These are phyloP conservation scores for Dichetophora obliterata DNA, from an alignment of 2,888 invertebrate species.

Conservation along the genomic window DNA sequence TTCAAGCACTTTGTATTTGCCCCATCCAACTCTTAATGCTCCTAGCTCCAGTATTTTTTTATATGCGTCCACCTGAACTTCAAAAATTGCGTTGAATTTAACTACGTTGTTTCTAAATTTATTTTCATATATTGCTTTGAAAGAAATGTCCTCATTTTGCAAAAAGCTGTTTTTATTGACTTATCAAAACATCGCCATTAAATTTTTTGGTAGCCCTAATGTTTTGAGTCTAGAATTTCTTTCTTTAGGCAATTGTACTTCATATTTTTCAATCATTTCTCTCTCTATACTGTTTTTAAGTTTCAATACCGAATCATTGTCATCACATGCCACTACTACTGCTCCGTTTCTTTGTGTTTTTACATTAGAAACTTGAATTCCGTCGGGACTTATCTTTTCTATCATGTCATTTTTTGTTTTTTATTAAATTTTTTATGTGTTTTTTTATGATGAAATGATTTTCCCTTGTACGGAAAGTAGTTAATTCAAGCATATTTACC, in stretches of 20 bases:
- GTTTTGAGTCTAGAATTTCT: slow-evolving; percentile 1
- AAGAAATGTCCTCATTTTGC: neutral
- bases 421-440: too few species aligned
- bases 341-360: slow-evolving; percentile 1
- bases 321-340: neutral
- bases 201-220: neutral
- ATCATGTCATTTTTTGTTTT: neutral
- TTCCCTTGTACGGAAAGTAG: too few species aligned
- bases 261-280: neutral
- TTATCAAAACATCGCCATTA: neutral
- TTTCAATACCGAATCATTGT: slow-evolving; percentile 10
- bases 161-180: slow-evolving; percentile 1
- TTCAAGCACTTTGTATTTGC: too few species aligned
- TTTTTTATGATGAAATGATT: too few species aligned
- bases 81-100: neutral
- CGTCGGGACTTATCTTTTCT: neutral
- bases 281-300: neutral
- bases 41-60: too few species aligned
- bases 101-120: neutral
- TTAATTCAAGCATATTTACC: too few species aligned
- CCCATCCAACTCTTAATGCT: too few species aligned
- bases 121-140: neutral
- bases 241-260: slow-evolving; percentile 5
- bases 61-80: neutral
- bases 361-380: slow-evolving; percentile 1